Base-by-base conservation (phyloP, 2,888 invertebrate genomes). In the Eledone cirrhosa region DNA sequence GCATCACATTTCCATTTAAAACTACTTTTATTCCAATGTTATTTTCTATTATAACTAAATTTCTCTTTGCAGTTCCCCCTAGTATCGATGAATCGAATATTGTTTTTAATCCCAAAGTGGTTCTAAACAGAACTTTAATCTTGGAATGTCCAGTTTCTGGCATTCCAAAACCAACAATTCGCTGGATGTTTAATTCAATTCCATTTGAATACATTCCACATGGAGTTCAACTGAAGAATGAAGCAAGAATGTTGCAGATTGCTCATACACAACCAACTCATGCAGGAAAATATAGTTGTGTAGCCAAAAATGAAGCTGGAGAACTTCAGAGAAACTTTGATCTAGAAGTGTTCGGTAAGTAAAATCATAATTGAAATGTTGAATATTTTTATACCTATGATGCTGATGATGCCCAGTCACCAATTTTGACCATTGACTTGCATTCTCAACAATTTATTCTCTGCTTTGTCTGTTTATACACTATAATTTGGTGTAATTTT, bases 241-340 rank as follows among this genome's bases (percentile, higher is more conserved):
- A 80, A n/a, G 78, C 81, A 69, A 80, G 81, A 24, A 76, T 84
- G 59, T 80, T 82, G 14, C 81, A 82, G 77, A 84, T 84, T 77
- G 84, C 85, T 75, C 81, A 83, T 24, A 67, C 48, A 29, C 27
- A 31, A n/a, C n/a, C 41, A 31, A 24, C 22, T n/a, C 72, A 72
- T 14, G 16, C n/a, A 19, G 72, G 72, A 22, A 72, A 72, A 85
- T 48, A 80, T 47, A 19, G 48, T 89, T 92, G 92, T 82, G 86
- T 90, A 29, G 92, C 92, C 7, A 85, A 85, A n/a, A 92, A 92
- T 84, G 91, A 91, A 77, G 92, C 91, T 5, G 92, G 92, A 4
- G 87, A 88, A 79, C 88, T 92, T 65, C 83, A 83, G 76, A 86
- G 88, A 65, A 87, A 86, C 53, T 90, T 90, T 82, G 84, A 87